Percentiles rank a stretch among this genome's conserved stretches.
These are phyloP conservation scores for Anhinga rufa DNA, from an alignment of 2,113 vertebrate species.

Conservation along the genomic window DNA sequence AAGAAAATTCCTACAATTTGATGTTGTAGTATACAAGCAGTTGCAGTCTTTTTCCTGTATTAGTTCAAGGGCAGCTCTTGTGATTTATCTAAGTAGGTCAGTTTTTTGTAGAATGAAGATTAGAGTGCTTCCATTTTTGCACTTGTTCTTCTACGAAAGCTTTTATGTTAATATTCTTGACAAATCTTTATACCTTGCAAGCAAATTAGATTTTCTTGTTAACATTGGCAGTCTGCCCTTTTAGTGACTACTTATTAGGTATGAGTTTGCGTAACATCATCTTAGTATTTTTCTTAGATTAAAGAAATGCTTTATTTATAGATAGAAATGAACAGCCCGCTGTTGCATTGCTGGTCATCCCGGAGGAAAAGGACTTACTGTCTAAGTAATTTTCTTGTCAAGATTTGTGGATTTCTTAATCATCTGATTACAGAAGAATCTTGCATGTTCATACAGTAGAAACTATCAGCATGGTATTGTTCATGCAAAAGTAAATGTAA, in stretches of 20 bases:
- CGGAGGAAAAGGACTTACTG: conserved; percentile 45
- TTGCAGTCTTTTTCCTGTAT: background rate
- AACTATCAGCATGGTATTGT: background rate
- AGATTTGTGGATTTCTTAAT: conserved; percentile 71
- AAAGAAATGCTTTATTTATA: conserved; percentile 73
- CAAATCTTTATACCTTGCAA: conserved; percentile 65
- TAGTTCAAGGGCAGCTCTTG: background rate
- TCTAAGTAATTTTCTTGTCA: conserved; percentile 74
- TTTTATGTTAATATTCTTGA: conserved; percentile 74
- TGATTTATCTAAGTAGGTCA: conserved; percentile 77
- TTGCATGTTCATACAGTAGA: background rate
- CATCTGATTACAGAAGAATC: conserved; percentile 69
- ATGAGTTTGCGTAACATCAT: conserved; percentile 51
- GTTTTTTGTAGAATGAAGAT: conserved; percentile 76
- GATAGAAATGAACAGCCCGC: conserved; percentile 66
- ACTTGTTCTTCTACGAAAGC: conserved; percentile 76
- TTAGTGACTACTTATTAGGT: conserved; percentile 38
- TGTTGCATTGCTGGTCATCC: conserved; percentile 59
- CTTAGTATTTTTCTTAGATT: conserved; percentile 81
- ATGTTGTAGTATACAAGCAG: background rate
- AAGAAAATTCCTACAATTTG: background rate
- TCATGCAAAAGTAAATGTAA: background rate
- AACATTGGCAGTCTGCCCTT: conserved; percentile 28
- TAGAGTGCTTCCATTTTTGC: conserved; percentile 71
- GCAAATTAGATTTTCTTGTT: conserved; percentile 85